Evolutionary conservation across 2,888 invertebrate genomes (phyloP).

Genomic region (Timema podura): DNA sequence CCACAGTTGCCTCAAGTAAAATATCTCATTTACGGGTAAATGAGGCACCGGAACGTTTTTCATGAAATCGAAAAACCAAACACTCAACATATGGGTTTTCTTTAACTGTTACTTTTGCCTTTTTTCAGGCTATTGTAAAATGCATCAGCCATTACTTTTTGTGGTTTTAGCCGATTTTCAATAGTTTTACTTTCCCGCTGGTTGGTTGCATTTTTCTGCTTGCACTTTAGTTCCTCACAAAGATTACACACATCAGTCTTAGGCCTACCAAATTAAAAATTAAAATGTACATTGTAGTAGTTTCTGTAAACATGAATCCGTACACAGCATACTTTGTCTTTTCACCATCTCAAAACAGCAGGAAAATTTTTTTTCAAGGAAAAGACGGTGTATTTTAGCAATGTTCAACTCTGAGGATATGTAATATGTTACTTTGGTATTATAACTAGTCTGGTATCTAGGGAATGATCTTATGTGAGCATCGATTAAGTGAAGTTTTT

Average conservation of each 20-base stretch:
- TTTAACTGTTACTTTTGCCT: neutral
- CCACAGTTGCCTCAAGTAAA: slow-evolving; percentile 2
- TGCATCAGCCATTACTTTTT: slow-evolving; percentile 2
- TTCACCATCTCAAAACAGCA: neutral
- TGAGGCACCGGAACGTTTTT: neutral
- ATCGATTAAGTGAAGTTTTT: neutral
- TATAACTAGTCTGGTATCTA: neutral
- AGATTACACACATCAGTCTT: too few species aligned
- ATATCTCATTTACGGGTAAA: neutral
- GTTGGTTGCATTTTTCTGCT: neutral
- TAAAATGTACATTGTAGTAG: slow-evolving; percentile 1
- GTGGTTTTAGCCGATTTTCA: neutral
- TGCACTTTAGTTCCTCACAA: slow-evolving; percentile 3
- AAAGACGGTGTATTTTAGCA: slow-evolving; percentile 1
- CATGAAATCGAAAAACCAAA: slow-evolving; percentile 4
- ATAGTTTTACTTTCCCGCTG: neutral
- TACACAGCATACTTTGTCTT: neutral
- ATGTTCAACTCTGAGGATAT: neutral
- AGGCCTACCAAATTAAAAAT: slow-evolving; percentile 2
- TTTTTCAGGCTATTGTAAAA: neutral
- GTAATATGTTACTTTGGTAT: neutral
- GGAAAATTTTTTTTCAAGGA: neutral
- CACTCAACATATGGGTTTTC: neutral
- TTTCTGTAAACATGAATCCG: slow-evolving; percentile 6
- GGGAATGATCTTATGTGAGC: neutral